Percentiles rank a stretch among this genome's conserved stretches.
These are phyloP conservation scores for Erpetoichthys calabaricus DNA, from an alignment of 2,797 vertebrate species.

Conservation along the genomic window DNA sequence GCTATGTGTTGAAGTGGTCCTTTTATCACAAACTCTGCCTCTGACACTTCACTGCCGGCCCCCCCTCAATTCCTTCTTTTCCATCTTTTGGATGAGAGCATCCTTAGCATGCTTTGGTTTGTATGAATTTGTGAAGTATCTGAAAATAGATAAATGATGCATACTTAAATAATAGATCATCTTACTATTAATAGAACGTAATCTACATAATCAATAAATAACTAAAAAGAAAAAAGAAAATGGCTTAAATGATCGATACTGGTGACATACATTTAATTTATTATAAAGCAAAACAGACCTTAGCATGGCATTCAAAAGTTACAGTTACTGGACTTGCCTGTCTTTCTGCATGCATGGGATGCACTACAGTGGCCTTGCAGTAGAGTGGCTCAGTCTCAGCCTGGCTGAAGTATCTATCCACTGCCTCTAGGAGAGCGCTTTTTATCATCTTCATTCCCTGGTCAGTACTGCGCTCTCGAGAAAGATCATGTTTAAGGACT, in stretches of 20 bases:
- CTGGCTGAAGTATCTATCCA: conserved; percentile 7
- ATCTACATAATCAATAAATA: too few species aligned
- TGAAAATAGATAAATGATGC: conserved; percentile 13
- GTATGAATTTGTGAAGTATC: conserved; percentile 12
- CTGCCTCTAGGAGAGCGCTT: conserved; percentile 8
- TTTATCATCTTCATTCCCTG: conserved; percentile 16
- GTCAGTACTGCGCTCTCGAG: conserved; percentile 2
- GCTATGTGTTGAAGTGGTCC: conserved; percentile 12
- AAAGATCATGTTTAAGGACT: conserved; percentile 9
- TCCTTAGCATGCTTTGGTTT: conserved; percentile 11
- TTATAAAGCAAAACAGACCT: neutral
- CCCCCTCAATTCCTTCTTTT: neutral
- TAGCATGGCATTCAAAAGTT: conserved; percentile 15
- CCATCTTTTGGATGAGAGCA: conserved; percentile 9
- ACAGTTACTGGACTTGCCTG: conserved; percentile 1
- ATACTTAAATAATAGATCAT: neutral
- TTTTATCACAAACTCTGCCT: conserved; percentile 12
- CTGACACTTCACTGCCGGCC: conserved; percentile 7
- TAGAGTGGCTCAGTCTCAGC: neutral
- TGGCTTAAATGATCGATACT: too few species aligned
- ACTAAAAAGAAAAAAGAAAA: too few species aligned
- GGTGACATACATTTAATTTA: too few species aligned
- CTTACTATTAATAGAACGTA: too few species aligned
- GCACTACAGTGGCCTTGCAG: conserved; percentile 10
- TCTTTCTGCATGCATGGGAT: conserved; percentile 16